These are phyloP conservation scores for Harmothoe impar DNA, from an alignment of 2,888 invertebrate genomes.

Conservation along the genomic window DNA sequence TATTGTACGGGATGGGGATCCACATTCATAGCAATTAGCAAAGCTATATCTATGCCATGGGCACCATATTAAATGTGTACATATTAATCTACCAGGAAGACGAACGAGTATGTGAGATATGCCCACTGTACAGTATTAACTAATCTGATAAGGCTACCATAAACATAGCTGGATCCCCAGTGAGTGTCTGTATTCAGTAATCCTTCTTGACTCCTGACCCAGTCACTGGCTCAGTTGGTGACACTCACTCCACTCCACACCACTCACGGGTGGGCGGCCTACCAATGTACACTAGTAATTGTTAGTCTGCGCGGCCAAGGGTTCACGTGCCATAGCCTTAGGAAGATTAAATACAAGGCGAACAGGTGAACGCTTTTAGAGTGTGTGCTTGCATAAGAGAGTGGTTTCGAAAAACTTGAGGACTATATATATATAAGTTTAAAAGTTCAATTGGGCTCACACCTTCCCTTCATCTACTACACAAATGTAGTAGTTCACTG, in stretches of 20 bases:
- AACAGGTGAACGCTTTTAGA: background rate
- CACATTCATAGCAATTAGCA: too few relatives aligned
- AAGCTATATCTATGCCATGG: too few relatives aligned
- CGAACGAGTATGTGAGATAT: too few relatives aligned
- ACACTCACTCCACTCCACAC: background rate
- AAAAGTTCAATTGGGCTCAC: too few relatives aligned
- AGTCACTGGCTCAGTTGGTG: background rate
- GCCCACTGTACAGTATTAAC: too few relatives aligned
- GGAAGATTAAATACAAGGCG: conserved; percentile 1
- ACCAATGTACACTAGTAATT: too few relatives aligned
- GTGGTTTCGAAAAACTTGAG: background rate
- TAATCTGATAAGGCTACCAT: conserved; percentile 29
- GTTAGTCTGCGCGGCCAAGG: background rate
- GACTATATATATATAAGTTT: too few relatives aligned
- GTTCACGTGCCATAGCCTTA: background rate
- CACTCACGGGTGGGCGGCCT: too few relatives aligned
- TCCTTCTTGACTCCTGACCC: conserved; percentile 25
- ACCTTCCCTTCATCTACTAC: background rate
- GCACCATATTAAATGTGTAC: too few relatives aligned
- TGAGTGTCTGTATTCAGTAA: background rate
- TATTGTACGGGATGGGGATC: too few relatives aligned
- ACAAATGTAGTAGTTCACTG: background rate
- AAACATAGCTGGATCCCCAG: background rate
- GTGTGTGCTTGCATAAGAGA: background rate
- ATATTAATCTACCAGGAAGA: too few relatives aligned